Evolutionary conservation across 1,140 invertebrate species (phyloP).

Genomic region (Trinorchestia longiramus): DNA sequence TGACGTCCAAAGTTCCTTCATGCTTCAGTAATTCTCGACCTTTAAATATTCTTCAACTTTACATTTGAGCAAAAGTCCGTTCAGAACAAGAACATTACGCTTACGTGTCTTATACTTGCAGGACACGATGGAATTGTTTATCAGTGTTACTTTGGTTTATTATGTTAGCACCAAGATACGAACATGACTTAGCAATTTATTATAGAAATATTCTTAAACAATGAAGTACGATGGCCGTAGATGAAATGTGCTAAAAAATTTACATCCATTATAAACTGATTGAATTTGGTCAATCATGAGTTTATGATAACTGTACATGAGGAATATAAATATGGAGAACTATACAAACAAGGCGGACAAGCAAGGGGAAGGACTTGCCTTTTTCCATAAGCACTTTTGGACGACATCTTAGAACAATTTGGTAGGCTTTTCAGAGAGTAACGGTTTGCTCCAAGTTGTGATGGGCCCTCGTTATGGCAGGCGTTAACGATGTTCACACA

Average conservation of each 20-base stretch:
- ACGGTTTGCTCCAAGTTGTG: conserved; percentile 43
- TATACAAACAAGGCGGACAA: neutral
- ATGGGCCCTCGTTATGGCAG: conserved; percentile 52
- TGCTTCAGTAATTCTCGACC: conserved; percentile 41
- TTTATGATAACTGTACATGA: neutral
- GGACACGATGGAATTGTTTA: neutral
- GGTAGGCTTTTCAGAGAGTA: neutral
- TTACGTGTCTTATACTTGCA: neutral
- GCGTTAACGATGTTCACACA: conserved; percentile 54
- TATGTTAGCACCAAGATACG: neutral
- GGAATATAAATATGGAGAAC: neutral
- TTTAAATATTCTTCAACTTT: conserved; percentile 21
- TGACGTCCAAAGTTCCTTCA: conserved; percentile 39
- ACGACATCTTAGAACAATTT: conserved; percentile 52
- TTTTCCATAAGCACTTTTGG: conserved; percentile 29
- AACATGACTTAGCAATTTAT: no score
- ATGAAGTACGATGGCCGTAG: neutral
- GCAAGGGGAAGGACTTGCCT: neutral
- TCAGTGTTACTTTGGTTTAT: neutral
- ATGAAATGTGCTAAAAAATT: neutral
- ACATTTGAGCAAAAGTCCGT: neutral
- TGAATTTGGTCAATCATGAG: neutral
- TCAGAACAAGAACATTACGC: neutral
- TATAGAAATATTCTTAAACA: neutral
- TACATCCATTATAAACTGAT: neutral